Evolutionary conservation across 2,888 invertebrate species (phyloP), one percentile per base, ranked within the genome.

Genomic region (Caenorhabditis japonica): DNA sequence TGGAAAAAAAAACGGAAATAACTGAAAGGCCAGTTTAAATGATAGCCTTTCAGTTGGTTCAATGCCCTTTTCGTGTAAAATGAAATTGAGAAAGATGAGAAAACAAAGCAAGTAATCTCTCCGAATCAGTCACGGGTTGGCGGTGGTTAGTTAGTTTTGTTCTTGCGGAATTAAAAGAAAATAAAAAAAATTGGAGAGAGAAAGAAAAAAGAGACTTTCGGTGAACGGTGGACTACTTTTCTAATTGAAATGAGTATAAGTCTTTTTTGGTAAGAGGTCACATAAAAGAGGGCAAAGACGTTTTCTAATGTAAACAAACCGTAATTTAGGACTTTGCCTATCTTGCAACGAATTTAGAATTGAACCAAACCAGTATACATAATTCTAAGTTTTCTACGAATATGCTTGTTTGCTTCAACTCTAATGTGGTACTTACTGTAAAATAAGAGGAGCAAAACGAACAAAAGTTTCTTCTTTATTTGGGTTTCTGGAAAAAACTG

Each of bases 121-220:
- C 43, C 43, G 56, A 66, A 56, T 66, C 56, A 56, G 66, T 58
- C 66, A 66, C 44, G 66, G 66, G 66, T 41, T 51, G 51, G 19
- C 43, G 23, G 41, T 33, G 30, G 30, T 30, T n/a, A n/a, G n/a
- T n/a, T n/a, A n/a, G n/a, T n/a, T n/a, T n/a, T 5, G 30, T 7
- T 7, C 7, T 30, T 30, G 30, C 5, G 30, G 10, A 7, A 10
- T 30, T 30, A 10, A 30, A 10, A 30, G 30, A 10, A 30, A 30
- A 34, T 39, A 44, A 33, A 49, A 47, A 55, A 49, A 38, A 25
- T 49, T 36, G 47, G 13, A 12, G 33, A 17, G 17, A 47, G 33
- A 47, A 19, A 17, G 47, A 47, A 17, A 30, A 15, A n/a, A 17
- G n/a, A n/a, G n/a, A n/a, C 10, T 30, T 30, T 10, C 10, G 10